These are phyloP conservation scores for Tenthredo scrophulariae DNA, from an alignment of 2,888 invertebrate genomes.

Conservation along the genomic window DNA sequence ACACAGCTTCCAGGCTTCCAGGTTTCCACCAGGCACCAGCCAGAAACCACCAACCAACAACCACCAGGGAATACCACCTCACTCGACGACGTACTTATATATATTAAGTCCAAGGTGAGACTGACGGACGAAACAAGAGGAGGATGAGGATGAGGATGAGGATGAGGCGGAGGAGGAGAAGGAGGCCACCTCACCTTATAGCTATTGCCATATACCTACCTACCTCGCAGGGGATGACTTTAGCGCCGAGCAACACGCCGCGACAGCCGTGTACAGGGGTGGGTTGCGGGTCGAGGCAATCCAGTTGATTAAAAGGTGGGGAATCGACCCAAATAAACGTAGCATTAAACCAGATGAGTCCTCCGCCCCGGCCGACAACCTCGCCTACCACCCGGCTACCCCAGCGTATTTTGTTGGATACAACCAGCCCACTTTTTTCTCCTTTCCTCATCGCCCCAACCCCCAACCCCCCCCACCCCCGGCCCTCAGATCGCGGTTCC, in stretches of 20 bases:
- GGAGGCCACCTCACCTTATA: conserved; percentile 30
- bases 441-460: conserved; percentile 2
- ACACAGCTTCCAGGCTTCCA: conserved; percentile 3
- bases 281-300: conserved; percentile 58
- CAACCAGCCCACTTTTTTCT: conserved; percentile 55
- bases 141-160: not conserved
- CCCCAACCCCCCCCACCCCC: conserved; percentile 10
- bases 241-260: conserved; percentile 48
- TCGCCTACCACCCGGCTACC: conserved; percentile 51
- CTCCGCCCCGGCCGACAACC: conserved; percentile 56
- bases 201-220: not conserved
- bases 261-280: conserved; percentile 48
- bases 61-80: not conserved
- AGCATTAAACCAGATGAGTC: conserved; percentile 70
- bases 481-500: conserved; percentile 53
- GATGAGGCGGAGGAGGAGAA: not conserved
- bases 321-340: conserved; percentile 71
- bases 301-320: conserved; percentile 69
- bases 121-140: conserved; percentile 39
- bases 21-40: conserved; percentile 20
- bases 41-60: conserved; percentile 17
- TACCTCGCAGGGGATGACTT: conserved; percentile 37
- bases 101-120: conserved; percentile 41
- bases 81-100: conserved; percentile 31
- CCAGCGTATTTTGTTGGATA: conserved; percentile 48